Conservation (phyloP, 2,113 vertebrate genomes). For the Chaetops frenatus region DNA sequence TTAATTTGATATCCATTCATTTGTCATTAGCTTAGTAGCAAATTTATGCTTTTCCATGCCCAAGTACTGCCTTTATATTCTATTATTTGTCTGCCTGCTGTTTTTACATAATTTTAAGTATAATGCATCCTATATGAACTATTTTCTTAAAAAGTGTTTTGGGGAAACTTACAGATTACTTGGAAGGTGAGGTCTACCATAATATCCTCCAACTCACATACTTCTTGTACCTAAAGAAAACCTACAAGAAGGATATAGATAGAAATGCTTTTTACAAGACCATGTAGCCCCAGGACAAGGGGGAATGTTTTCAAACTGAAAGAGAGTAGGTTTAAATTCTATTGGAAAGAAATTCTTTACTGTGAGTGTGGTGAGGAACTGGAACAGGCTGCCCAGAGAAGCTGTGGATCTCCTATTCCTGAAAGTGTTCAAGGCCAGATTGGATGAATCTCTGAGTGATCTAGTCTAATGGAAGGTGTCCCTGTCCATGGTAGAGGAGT, state of each 20-base stretch:
- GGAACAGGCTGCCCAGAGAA: neutral
- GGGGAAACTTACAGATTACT: neutral
- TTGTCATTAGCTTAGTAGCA: neutral
- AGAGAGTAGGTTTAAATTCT: neutral
- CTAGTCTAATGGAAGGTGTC: neutral
- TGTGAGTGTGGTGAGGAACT: neutral
- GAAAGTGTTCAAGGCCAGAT: no score
- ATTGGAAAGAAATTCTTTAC: neutral
- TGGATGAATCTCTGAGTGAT: rapidly evolving
- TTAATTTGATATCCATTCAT: neutral
- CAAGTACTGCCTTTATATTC: neutral
- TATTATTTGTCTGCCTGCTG: neutral
- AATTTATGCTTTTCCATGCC: neutral
- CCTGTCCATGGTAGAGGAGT: neutral
- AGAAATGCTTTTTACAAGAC: neutral
- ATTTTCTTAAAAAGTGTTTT: neutral
- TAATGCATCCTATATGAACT: neutral
- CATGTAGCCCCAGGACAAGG: neutral
- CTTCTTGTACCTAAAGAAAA: neutral
- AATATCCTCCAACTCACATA: neutral
- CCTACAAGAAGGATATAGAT: neutral
- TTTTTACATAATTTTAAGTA: neutral
- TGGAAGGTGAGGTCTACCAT: neutral
- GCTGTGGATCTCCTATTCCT: neutral
- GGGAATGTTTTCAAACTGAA: neutral